A percentile compares a stretch with the other conserved stretches of the same genome.
Conservation (phyloP, 2,888 invertebrate genomes). For the Cenopis cana region DNA sequence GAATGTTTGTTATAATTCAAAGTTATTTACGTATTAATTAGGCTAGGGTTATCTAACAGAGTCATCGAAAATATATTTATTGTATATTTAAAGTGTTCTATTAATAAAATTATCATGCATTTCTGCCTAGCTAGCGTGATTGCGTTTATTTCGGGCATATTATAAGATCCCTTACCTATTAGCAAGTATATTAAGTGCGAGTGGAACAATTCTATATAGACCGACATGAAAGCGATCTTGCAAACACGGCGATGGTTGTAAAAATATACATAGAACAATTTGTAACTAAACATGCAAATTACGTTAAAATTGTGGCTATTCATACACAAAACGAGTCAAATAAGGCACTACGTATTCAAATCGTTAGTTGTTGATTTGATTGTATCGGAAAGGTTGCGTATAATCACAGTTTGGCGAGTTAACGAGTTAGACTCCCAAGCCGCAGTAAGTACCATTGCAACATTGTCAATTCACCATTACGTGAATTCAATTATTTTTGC, state of each 20-base stretch:
- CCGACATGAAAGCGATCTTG: too few species aligned
- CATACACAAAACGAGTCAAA: constrained; percentile 22
- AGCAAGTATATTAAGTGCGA: too few species aligned
- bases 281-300: not conserved
- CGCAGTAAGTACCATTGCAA: constrained; percentile 15
- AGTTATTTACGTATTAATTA: not conserved
- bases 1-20: not conserved
- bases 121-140: too few species aligned
- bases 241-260: not conserved
- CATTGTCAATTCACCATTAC: constrained; percentile 37
- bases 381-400: constrained; percentile 29
- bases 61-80: constrained; percentile 1
- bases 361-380: constrained; percentile 36
- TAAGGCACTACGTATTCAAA: constrained; percentile 41
- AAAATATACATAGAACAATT: not conserved
- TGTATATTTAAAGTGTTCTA: too few species aligned
- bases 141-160: too few species aligned
- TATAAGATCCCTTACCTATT: too few species aligned
- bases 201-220: too few species aligned
- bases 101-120: too few species aligned
- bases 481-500: constrained; percentile 38
- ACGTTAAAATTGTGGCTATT: constrained; percentile 10
- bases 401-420: constrained; percentile 33
- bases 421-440: constrained; percentile 39
- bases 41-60: not conserved